phyloP scores from a whole-genome alignment of 2,797 vertebrate genomes.

The Siniperca obscura region DNA sequence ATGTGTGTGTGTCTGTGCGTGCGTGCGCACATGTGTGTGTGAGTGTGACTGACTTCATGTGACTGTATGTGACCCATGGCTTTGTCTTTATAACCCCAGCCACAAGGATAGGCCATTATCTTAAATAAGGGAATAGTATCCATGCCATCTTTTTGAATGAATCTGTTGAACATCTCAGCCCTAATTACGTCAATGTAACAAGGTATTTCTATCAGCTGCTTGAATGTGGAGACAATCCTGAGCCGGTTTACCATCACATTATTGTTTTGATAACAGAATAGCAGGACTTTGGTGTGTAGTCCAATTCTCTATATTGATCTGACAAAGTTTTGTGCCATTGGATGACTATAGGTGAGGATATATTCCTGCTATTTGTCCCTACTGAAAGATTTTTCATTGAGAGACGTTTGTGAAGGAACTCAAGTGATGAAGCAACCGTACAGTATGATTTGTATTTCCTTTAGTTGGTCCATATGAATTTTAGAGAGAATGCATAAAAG shows the following conservation, averaged over 20 bases:
- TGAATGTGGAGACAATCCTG: conserved; percentile 81
- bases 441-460: conserved; percentile 67
- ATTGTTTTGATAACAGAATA: conserved; percentile 44
- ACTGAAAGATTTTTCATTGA: conserved; percentile 47
- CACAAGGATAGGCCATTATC: conserved; percentile 60
- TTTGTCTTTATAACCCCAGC: conserved; percentile 71
- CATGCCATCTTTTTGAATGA: conserved; percentile 54
- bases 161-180: conserved; percentile 36
- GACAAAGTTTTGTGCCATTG: conserved; percentile 72
- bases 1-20: conserved; percentile 44
- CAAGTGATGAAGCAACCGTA: conserved; percentile 61
- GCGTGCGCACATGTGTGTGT: conserved; percentile 29
- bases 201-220: conserved; percentile 75
- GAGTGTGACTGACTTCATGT: conserved; percentile 55
- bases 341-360: conserved; percentile 39
- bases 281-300: conserved; percentile 34
- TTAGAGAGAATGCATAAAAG: conserved; percentile 51
- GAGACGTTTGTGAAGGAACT: conserved; percentile 53
- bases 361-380: conserved; percentile 53
- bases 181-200: conserved; percentile 56
- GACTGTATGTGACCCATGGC: conserved; percentile 66
- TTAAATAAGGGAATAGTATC: conserved; percentile 46
- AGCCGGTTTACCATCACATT: conserved; percentile 55
- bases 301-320: conserved; percentile 53
- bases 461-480: conserved; percentile 56